phyloP scores from a whole-genome alignment of 2,113 vertebrate species.

The Mastomys natalensis region DNA sequence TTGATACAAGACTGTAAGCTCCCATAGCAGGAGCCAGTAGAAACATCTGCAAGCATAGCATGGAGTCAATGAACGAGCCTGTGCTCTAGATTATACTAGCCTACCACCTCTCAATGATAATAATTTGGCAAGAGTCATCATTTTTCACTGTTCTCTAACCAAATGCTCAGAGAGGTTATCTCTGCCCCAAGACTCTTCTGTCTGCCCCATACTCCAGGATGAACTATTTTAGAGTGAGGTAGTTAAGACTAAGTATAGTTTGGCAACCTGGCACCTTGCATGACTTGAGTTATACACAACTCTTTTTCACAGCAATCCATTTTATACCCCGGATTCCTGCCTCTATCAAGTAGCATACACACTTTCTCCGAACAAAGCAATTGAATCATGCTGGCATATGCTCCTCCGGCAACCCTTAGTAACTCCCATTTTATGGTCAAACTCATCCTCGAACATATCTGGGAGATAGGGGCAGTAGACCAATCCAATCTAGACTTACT shows the following conservation, averaged over 20 bases:
- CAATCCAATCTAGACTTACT: background rate
- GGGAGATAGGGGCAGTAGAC: background rate
- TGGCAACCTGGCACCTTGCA: background rate
- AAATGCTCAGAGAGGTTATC: background rate
- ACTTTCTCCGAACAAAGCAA: background rate
- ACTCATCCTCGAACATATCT: background rate
- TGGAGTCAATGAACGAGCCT: background rate
- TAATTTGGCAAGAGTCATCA: background rate
- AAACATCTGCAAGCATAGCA: background rate
- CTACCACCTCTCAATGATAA: background rate
- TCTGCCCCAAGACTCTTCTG: background rate
- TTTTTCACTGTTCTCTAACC: background rate
- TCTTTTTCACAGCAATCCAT: background rate
- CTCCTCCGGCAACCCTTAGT: background rate
- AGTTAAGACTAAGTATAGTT: background rate
- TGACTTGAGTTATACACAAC: background rate
- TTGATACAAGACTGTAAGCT: background rate
- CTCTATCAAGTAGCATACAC: background rate
- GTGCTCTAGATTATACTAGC: background rate
- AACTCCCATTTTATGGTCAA: background rate
- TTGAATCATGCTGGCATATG: background rate
- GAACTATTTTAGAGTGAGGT: background rate
- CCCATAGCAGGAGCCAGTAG: background rate
- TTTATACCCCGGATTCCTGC: background rate
- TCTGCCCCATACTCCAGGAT: background rate